A percentile compares a stretch with the other conserved stretches of the same genome.
phyloP scores from a whole-genome alignment of 2,113 vertebrate species.

The Coracopsis vasa region DNA sequence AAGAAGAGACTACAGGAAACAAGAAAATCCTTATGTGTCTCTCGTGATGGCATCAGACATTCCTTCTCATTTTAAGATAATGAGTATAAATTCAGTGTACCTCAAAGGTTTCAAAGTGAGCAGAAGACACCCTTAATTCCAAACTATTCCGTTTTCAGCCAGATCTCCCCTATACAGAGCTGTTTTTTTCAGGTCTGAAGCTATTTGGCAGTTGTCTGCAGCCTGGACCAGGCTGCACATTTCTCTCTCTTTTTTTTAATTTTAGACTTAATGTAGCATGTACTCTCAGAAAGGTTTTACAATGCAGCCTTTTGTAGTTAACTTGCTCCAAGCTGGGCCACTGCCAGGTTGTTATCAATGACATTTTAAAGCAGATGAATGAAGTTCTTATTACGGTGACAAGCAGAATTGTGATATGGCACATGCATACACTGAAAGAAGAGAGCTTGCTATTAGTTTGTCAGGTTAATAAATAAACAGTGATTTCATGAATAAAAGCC shows the following conservation, averaged over 20 bases:
- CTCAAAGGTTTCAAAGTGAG: neutral
- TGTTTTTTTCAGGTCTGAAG: conserved; percentile 13
- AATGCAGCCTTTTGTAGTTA: conserved; percentile 62
- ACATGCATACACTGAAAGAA: conserved; percentile 46
- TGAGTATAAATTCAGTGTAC: neutral
- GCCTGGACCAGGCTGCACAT: neutral
- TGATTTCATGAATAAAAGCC: conserved; percentile 35
- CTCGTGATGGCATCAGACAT: neutral
- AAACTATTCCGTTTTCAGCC: neutral
- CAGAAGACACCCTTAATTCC: neutral
- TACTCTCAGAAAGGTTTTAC: conserved; percentile 45
- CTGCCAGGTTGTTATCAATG: conserved; percentile 64
- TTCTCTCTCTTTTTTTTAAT: neutral
- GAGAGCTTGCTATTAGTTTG: conserved; percentile 65
- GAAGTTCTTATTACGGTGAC: conserved; percentile 56
- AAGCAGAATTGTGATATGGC: conserved; percentile 57
- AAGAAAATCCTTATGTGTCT: neutral
- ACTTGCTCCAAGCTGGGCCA: conserved; percentile 53
- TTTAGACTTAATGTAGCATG: conserved; percentile 52
- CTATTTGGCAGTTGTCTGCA: neutral
- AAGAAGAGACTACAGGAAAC: neutral
- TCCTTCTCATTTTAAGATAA: neutral
- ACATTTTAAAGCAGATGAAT: conserved; percentile 66
- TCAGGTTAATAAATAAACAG: conserved; percentile 61
- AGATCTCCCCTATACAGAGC: neutral